Percentiles rank a stretch among this genome's conserved stretches.
Evolutionary conservation across 2,888 invertebrate genomes (phyloP).

Genomic region (Myathropa florea): DNA sequence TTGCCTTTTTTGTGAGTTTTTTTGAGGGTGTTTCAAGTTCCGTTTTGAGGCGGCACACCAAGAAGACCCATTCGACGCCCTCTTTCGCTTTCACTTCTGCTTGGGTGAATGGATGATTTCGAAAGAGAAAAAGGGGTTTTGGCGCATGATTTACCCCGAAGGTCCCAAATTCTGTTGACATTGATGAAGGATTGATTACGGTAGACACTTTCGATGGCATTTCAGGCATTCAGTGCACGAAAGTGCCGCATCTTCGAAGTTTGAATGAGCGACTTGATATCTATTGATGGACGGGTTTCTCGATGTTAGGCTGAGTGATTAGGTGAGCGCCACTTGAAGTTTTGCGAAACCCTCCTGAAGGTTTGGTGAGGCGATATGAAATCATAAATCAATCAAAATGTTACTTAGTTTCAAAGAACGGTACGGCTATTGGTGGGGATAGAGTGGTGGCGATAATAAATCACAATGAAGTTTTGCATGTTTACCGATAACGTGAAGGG

Average conservation of each 20-base stretch:
- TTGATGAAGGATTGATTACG: constrained; percentile 52
- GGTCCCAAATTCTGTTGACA: constrained; percentile 6
- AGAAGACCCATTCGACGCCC: background rate
- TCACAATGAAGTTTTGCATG: constrained; percentile 11
- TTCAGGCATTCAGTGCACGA: constrained; percentile 1
- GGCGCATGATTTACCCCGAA: constrained; percentile 27
- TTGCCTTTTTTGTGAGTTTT: background rate
- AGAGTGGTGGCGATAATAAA: constrained; percentile 16
- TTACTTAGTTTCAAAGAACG: background rate
- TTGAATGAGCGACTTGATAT: background rate
- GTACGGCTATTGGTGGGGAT: no score
- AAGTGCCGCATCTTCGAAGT: constrained; percentile 2
- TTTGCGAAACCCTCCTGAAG: background rate
- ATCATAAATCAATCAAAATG: constrained; percentile 34
- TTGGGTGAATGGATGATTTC: constrained; percentile 4
- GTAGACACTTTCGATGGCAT: constrained; percentile 51
- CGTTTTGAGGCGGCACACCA: no score
- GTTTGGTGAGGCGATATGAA: background rate
- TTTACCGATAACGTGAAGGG: background rate
- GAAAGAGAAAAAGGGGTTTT: background rate
- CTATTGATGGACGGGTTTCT: background rate
- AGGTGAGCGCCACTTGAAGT: constrained; percentile 14
- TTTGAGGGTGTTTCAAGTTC: background rate
- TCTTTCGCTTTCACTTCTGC: background rate
- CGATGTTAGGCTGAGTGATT: constrained; percentile 34